A percentile compares a stretch with the other conserved stretches of the same genome.
Evolutionary conservation across 2,797 vertebrate species (phyloP).

Genomic region (Cichlasoma orientale): DNA sequence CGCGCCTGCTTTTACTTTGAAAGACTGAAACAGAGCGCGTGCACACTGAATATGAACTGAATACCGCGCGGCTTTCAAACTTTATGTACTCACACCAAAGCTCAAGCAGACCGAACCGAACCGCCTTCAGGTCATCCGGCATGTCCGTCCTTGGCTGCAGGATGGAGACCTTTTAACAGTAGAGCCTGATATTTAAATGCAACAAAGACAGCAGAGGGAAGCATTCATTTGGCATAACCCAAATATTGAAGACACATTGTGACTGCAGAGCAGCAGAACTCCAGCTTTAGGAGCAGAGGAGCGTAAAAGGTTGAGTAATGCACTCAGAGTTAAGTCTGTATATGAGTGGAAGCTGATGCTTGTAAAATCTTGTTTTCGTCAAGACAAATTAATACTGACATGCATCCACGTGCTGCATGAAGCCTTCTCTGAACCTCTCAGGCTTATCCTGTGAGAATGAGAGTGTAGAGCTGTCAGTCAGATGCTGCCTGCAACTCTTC

Average conservation of each 20-base stretch:
- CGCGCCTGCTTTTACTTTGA: not conserved
- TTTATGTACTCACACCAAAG: too few species aligned
- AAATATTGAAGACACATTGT: too few species aligned
- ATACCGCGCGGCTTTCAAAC: too few species aligned
- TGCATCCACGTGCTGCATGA: not conserved
- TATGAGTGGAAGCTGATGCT: rapidly evolving
- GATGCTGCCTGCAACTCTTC: too few species aligned
- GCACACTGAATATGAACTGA: not conserved
- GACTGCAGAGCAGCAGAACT: not conserved
- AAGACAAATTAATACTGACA: not conserved
- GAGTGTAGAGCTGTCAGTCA: too few species aligned
- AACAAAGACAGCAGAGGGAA: not conserved
- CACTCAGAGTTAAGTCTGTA: not conserved
- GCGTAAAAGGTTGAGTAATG: not conserved
- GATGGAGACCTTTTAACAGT: too few species aligned
- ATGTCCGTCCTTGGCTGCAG: rapidly evolving
- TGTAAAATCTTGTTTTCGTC: too few species aligned
- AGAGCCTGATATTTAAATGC: not conserved
- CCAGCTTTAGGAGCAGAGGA: not conserved
- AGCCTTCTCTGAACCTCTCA: not conserved
- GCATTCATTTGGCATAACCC: rapidly evolving
- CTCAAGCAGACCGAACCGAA: too few species aligned
- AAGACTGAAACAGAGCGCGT: not conserved
- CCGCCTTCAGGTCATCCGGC: not conserved
- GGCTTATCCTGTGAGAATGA: not conserved